phyloP scores from a whole-genome alignment of 2,888 invertebrate genomes.

The Drosophila austrosaltans region DNA sequence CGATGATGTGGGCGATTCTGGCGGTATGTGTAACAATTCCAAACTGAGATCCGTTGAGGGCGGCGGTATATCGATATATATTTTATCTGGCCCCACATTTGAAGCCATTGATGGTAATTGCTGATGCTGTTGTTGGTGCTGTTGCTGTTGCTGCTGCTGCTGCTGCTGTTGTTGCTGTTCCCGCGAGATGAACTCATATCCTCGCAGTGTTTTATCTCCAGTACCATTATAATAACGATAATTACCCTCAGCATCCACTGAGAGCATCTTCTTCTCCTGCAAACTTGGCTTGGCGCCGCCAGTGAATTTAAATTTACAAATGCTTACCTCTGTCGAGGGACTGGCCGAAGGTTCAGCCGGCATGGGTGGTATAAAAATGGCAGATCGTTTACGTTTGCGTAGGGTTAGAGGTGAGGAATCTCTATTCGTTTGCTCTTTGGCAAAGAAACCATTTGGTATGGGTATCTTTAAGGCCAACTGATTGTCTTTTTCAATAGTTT shows the following conservation, averaged over 20 bases:
- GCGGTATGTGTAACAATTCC: conserved; percentile 81
- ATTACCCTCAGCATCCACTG: conserved; percentile 94
- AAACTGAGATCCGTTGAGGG: conserved; percentile 81
- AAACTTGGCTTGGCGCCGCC: conserved; percentile 94
- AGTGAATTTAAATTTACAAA: conserved; percentile 96
- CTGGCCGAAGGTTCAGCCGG: conserved; percentile 90
- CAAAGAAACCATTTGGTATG: conserved; percentile 74
- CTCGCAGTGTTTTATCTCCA: conserved; percentile 87
- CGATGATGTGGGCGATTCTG: conserved; percentile 79
- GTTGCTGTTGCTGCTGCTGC: conserved; percentile 85
- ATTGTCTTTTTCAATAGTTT: conserved; percentile 83
- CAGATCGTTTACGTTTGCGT: conserved; percentile 87
- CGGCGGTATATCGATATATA: conserved; percentile 79
- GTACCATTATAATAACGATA: conserved; percentile 94
- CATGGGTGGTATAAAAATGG: conserved; percentile 93
- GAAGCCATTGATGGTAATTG: conserved; percentile 27
- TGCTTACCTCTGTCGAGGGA: conserved; percentile 93
- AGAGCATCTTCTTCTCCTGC: conserved; percentile 96
- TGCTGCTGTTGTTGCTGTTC: conserved; percentile 86
- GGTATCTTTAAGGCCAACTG: conserved; percentile 82
- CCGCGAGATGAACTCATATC: conserved; percentile 90
- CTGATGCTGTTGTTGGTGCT: conserved; percentile 65
- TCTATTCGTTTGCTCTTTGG: conserved; percentile 51
- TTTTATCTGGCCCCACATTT: conserved; percentile 83
- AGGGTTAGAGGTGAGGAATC: conserved; percentile 45